Evolutionary conservation across 2,888 invertebrate genomes (phyloP), one percentile per base, ranked within the genome.

Genomic region (Gryllus longicercus): DNA sequence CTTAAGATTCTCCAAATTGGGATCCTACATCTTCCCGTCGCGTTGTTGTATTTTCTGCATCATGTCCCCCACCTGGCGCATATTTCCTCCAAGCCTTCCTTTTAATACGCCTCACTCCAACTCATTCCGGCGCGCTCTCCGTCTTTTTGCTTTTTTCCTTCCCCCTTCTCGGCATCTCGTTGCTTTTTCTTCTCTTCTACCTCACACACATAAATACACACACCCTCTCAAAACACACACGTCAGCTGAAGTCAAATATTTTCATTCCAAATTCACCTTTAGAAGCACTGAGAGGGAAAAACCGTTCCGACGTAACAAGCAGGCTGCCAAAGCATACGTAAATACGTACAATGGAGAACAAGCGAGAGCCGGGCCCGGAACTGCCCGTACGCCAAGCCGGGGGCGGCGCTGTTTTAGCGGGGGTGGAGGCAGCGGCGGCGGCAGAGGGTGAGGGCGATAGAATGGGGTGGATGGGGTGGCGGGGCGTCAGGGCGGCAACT

Each of bases 201-300:
- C n/a, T 18, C 63, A 63, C 63, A 63, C 18, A 2, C 63, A n/a
- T 63, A 63, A 63, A 63, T 63, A 63, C 63, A 63, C 63, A 63
- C 63, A 63, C 14, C 63, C 63, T 63, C 63, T 63, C 63, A 63
- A 63, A 63, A 63, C n/a, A 63, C n/a, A 63, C 63, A 16, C 63
- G 63, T 63, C 63, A 63, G 63, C 63, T 63, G n/a, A 63, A 63
- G 63, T 63, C 63, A 63, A 63, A 63, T 63, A 63, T 63, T 63
- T 63, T 63, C 63, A 5, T 63, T 63, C 63, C 63, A 63, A 63
- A 63, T 63, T 63, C 63, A 63, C 63, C 63, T 63, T 63, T 63
- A 63, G 63, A 63, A 63, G 63, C 63, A 63, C 63, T 63, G 63
- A 63, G 63, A 63, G 63, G 63, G 63, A 63, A 63, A 63, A 63